phyloP scores from a whole-genome alignment of 2,113 vertebrate species.

The Probosciger aterrimus region DNA sequence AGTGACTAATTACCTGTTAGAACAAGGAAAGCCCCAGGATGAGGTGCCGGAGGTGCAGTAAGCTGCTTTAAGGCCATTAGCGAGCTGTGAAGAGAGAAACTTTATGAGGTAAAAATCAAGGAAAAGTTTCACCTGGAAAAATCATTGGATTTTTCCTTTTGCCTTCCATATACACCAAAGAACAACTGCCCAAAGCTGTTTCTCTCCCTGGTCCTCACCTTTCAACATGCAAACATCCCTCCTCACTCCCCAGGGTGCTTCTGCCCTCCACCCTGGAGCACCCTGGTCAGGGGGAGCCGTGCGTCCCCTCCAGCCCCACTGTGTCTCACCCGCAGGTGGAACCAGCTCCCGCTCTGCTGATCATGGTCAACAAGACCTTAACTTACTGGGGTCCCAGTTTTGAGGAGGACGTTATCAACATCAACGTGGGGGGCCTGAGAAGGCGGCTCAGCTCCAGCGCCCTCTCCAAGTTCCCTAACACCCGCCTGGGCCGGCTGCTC shows the following conservation, averaged over 20 bases:
- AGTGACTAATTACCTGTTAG: not conserved
- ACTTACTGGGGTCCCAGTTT: conserved; percentile 75
- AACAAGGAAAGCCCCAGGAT: not conserved
- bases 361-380: conserved; percentile 85
- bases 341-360: conserved; percentile 38
- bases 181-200: not conserved
- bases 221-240: not conserved
- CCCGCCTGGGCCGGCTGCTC: conserved; percentile 90
- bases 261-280: not conserved
- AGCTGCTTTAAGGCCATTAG: not conserved
- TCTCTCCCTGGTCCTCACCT: not conserved
- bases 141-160: not conserved
- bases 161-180: not conserved
- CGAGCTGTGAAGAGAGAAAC: not conserved
- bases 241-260: not conserved
- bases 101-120: not conserved
- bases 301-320: not conserved
- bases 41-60: not conserved
- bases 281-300: fast-evolving
- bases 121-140: not conserved
- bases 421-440: conserved; percentile 93
- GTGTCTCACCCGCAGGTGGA: conserved; percentile 13
- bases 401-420: conserved; percentile 84
- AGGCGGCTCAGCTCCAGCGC: conserved; percentile 85
- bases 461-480: conserved; percentile 90